Conservation (phyloP, 2,888 invertebrate genomes). For the Lamellibrachia columna region DNA sequence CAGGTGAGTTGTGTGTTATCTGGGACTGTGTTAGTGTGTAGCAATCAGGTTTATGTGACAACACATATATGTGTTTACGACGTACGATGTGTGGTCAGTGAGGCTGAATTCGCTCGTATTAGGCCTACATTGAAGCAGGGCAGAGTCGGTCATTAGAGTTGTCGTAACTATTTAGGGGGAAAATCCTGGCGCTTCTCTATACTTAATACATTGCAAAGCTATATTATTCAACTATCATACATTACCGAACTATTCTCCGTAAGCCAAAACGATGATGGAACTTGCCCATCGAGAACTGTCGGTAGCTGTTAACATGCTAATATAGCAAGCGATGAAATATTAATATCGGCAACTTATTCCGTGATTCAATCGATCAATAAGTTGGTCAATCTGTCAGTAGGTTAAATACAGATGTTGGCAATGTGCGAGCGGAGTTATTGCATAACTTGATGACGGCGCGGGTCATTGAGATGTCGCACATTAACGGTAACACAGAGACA, state of each 20-base stretch:
- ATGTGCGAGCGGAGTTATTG: neutral
- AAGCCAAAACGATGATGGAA: neutral
- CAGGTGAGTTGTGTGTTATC: neutral
- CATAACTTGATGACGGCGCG: neutral
- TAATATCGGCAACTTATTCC: neutral
- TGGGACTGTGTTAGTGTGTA: neutral
- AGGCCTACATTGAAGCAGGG: neutral
- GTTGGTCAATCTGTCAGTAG: neutral
- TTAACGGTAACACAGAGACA: neutral
- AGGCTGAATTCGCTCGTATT: neutral
- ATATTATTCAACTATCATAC: neutral
- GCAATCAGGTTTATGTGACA: neutral
- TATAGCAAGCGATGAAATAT: neutral
- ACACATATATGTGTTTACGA: neutral
- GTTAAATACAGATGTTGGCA: neutral
- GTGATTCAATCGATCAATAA: neutral
- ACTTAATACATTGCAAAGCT: neutral
- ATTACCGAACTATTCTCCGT: neutral
- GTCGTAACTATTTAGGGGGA: neutral
- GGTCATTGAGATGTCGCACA: neutral
- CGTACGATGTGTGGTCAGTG: neutral
- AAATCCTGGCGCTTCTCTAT: too few species aligned
- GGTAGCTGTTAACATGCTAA: neutral
- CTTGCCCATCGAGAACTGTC: neutral
- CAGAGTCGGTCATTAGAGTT: neutral